Evolutionary conservation across 2,113 vertebrate genomes (phyloP).

Genomic region (Lophura nycthemera): DNA sequence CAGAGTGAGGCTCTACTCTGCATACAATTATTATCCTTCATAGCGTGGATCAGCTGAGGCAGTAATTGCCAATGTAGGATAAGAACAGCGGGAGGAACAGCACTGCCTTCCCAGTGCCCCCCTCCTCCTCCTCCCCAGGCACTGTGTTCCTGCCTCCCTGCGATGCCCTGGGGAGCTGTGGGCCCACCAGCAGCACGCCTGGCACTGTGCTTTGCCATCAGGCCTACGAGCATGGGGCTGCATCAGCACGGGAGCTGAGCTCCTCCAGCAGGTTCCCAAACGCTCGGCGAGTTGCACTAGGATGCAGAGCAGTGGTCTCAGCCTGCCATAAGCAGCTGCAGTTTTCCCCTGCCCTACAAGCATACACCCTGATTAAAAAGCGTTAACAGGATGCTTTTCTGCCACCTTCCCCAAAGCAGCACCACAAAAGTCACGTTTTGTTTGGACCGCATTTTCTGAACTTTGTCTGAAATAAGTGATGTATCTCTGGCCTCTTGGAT

Average conservation of each 20-base stretch:
- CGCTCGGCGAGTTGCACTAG: rapidly evolving
- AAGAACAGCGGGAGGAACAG: neutral
- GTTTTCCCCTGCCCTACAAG: rapidly evolving
- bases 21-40: neutral
- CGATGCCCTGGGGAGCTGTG: neutral
- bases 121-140: neutral
- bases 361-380: rapidly evolving
- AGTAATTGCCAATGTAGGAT: neutral
- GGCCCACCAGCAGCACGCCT: neutral
- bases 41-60: neutral
- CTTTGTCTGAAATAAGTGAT: neutral
- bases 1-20: neutral
- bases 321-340: rapidly evolving
- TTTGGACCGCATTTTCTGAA: neutral
- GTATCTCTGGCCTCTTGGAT: neutral
- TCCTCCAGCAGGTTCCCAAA: neutral
- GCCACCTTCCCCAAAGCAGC: neutral
- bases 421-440: neutral
- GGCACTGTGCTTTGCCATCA: neutral
- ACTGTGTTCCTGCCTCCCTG: neutral
- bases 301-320: neutral
- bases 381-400: neutral
- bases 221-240: too few relatives aligned
- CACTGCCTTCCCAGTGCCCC: neutral
- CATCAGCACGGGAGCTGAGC: neutral